phyloP scores from a whole-genome alignment of 53 echinoderm and acorn worm genomes.

The Astropecten irregularis region DNA sequence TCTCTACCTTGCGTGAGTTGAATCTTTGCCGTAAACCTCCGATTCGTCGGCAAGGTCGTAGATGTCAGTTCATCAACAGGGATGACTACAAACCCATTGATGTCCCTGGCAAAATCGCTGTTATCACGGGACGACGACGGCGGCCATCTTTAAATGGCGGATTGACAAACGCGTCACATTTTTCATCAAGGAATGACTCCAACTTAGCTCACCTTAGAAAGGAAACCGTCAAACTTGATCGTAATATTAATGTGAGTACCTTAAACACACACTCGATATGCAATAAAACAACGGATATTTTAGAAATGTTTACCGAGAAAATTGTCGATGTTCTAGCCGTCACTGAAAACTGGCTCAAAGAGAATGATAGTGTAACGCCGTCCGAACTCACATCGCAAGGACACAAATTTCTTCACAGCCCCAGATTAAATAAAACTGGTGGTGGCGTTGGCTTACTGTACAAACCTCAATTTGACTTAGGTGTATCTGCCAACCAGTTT shows the following conservation, averaged over 20 bases:
- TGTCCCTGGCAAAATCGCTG: not conserved
- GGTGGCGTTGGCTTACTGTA: conserved; percentile 12
- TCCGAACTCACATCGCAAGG: not conserved
- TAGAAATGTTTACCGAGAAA: not conserved
- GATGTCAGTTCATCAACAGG: not conserved
- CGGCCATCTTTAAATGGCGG: not conserved
- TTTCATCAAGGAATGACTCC: not conserved
- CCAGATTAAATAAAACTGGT: not conserved
- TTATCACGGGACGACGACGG: not conserved
- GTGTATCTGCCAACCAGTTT: not conserved
- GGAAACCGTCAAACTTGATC: not conserved
- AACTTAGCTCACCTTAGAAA: not conserved
- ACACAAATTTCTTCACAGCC: not conserved
- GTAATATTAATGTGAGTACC: not conserved
- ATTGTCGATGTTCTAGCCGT: not conserved
- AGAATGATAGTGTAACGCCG: not conserved
- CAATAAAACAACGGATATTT: conserved; percentile 1
- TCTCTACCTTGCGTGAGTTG: not conserved
- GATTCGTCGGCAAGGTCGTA: not conserved
- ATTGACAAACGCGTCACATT: not conserved
- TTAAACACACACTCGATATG: not conserved
- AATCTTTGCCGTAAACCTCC: not conserved
- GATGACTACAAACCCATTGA: too few relatives aligned
- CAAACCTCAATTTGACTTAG: not conserved
- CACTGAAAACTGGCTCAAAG: not conserved